A percentile compares a stretch with the other conserved stretches of the same genome.
Evolutionary conservation across 1,140 invertebrate genomes (phyloP).

Genomic region (Hydropsyche tenuis): DNA sequence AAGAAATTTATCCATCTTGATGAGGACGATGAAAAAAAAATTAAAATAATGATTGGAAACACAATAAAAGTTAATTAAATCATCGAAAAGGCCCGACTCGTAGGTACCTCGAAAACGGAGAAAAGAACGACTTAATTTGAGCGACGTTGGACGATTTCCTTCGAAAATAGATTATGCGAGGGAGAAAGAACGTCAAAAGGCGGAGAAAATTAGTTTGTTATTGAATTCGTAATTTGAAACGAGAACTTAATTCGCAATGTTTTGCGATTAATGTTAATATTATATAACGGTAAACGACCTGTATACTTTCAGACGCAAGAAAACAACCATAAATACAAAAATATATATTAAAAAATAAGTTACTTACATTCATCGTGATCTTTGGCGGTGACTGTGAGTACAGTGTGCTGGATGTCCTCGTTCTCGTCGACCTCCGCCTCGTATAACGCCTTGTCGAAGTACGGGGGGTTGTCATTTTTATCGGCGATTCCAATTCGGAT

Average conservation of each 20-base stretch:
- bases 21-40: conserved; percentile 5
- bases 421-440: conserved; percentile 97
- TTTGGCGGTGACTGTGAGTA: conserved; percentile 96
- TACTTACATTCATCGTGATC: conserved; percentile 98
- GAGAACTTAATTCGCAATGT: too few relatives aligned
- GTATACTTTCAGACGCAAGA: neutral
- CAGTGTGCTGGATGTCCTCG: conserved; percentile 95
- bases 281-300: too few relatives aligned
- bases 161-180: neutral
- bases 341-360: conserved; percentile 42
- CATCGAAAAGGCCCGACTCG: neutral
- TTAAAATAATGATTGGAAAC: neutral
- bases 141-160: too few relatives aligned
- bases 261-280: too few relatives aligned
- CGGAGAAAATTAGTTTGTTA: neutral
- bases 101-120: too few relatives aligned
- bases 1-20: neutral
- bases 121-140: too few relatives aligned
- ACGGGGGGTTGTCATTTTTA: conserved; percentile 98
- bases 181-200: neutral
- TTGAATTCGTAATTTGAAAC: too few relatives aligned
- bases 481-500: conserved; percentile 91
- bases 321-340: neutral
- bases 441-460: conserved; percentile 95
- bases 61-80: conserved; percentile 22